Percentiles rank a stretch among this genome's conserved stretches.
phyloP scores from a whole-genome alignment of 2,797 vertebrate genomes.

The Onychomys arenicola region DNA sequence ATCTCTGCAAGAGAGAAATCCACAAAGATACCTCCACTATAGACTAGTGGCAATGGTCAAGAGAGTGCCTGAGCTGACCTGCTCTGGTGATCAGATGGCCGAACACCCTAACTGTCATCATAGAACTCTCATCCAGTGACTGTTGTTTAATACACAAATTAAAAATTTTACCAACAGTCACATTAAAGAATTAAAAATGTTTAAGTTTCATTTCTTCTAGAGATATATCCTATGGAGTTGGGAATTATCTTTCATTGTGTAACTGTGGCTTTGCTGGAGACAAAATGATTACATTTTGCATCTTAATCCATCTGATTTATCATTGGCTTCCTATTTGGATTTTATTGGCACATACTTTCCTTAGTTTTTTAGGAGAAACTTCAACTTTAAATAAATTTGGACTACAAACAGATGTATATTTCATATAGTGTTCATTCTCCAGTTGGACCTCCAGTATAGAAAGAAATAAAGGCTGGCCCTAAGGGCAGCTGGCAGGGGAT shows the following conservation, averaged over 20 bases:
- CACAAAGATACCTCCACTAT: too few relatives aligned
- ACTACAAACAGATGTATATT: background rate
- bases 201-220: slow-evolving; percentile 5
- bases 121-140: too few relatives aligned
- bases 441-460: background rate
- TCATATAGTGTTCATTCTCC: slow-evolving; percentile 38
- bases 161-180: too few relatives aligned
- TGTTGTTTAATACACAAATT: too few relatives aligned
- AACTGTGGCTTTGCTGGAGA: background rate
- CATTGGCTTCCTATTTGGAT: slow-evolving; percentile 8
- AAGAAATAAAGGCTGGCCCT: background rate
- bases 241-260: slow-evolving; percentile 50
- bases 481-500: background rate
- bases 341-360: slow-evolving; percentile 27
- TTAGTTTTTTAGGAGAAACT: slow-evolving; percentile 20
- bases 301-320: slow-evolving; percentile 10
- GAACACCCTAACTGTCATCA: too few relatives aligned
- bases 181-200: slow-evolving; percentile 47
- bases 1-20: too few relatives aligned
- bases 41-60: too few relatives aligned
- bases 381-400: slow-evolving; percentile 39
- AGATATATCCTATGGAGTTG: background rate
- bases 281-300: slow-evolving; percentile 32
- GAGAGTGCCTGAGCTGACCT: too few relatives aligned
- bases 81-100: too few relatives aligned